A percentile compares a stretch with the other conserved stretches of the same genome.
Conservation (phyloP, 1,140 invertebrate genomes). For the Polypedilum pembai region DNA sequence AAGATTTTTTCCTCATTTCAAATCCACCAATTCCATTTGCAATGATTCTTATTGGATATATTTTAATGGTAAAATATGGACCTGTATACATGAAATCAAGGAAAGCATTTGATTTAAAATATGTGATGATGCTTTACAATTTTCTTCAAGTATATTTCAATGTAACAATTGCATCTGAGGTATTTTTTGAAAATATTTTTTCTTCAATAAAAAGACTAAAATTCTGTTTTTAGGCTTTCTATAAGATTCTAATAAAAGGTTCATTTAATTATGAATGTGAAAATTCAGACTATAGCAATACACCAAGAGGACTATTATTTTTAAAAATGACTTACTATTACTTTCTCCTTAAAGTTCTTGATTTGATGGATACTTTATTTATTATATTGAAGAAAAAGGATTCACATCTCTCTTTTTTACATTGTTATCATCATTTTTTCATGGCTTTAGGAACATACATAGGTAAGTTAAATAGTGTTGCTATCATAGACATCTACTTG, state of each 20-base stretch:
- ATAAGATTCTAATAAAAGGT: background rate
- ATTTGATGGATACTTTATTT: conserved; percentile 54
- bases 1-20: background rate
- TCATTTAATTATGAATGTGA: conserved; percentile 33
- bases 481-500: no score
- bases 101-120: conserved; percentile 39
- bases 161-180: background rate
- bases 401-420: conserved; percentile 67
- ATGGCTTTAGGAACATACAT: conserved; percentile 45
- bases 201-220: background rate
- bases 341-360: conserved; percentile 47
- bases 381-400: conserved; percentile 69
- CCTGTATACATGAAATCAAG: conserved; percentile 47
- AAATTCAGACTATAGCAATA: background rate
- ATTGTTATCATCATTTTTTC: conserved; percentile 69
- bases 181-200: background rate
- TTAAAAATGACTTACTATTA: conserved; percentile 36
- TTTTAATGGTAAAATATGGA: conserved; percentile 53
- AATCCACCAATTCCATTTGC: background rate
- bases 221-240: background rate
- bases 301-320: conserved; percentile 35
- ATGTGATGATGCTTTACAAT: conserved; percentile 20
- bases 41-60: background rate
- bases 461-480: no score
- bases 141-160: conserved; percentile 30